Base-by-base conservation (phyloP, 2,888 invertebrate genomes). In the Cerceris rybyensis region DNA sequence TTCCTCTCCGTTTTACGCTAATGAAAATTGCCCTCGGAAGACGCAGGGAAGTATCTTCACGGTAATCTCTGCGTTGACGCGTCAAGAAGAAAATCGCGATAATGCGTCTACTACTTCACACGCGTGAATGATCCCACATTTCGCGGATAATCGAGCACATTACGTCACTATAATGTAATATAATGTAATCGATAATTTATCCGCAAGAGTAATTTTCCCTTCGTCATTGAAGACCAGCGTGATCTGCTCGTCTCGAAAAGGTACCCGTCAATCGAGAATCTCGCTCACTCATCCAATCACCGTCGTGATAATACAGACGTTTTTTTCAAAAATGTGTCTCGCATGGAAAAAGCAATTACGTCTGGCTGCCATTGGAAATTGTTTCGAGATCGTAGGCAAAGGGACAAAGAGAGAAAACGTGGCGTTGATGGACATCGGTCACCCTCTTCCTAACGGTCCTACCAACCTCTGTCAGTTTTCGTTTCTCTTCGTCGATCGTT, bases 261-360 rank as follows among this genome's bases (percentile, higher is more conserved):
- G 52, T 39, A 39, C 52, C 39, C 39, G 52, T 14, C 7, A 14
- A 39, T 7, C 17, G 58, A 14, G 41, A 17, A 6, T 41, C 28
- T 28, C 28, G 28, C 28, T 2, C 28, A 1, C 28, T 28, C 28
- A 4, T 2, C n/a, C 42, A 42, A 41, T 59, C 6, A 7, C 14
- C 17, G 46, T n/a, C 41, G n/a, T 5, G 52, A 16, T 46, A 64
- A 50, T 68, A 67, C 63, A 75, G 50, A 60, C 60, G 46, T 77
- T 68, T 63, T 16, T 17, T 42, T 28, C 54, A 63, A 72, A 72
- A 80, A 61, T 57, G 78, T 74, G 78, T 82, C 72, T 54, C 67
- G 46, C 54, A 50, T 60, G 42, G 77, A 69, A 83, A 80, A 80
- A 82, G 69, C 76, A 82, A 80, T 84, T 82, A 84, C 80, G 70